Conservation (phyloP, 2,113 vertebrate species). For the Hydropotes inermis region DNA sequence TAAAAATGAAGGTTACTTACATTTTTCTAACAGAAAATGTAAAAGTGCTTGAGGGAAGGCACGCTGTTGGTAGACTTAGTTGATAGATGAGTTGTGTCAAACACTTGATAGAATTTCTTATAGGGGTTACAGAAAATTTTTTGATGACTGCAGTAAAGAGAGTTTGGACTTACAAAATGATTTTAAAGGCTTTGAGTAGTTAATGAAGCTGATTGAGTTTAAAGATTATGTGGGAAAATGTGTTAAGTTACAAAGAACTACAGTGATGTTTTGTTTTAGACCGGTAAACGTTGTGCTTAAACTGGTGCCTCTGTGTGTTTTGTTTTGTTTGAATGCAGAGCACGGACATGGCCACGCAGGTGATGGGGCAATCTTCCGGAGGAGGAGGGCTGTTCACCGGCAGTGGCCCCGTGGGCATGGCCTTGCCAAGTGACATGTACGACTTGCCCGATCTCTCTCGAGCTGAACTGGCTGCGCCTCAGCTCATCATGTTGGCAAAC, state of each 20-base stretch:
- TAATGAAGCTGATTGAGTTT: background rate
- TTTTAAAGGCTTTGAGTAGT: background rate
- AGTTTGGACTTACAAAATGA: background rate
- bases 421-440: slow-evolving; percentile 85
- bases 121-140: background rate
- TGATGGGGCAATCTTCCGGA: slow-evolving; percentile 86
- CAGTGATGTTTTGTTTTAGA: background rate
- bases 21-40: background rate
- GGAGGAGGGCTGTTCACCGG: slow-evolving; percentile 83
- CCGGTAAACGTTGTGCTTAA: slow-evolving; percentile 8
- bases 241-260: background rate
- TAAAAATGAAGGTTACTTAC: background rate
- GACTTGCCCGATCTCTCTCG: slow-evolving; percentile 87
- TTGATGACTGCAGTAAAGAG: background rate
- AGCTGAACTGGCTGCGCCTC: slow-evolving; percentile 90
- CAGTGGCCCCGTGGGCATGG: slow-evolving; percentile 79
- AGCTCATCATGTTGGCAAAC: slow-evolving; percentile 97
- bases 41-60: background rate
- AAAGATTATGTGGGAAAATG: background rate
- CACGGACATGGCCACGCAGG: slow-evolving; percentile 89
- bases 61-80: background rate
- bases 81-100: background rate
- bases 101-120: background rate
- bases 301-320: slow-evolving; percentile 5
- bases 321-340: slow-evolving; percentile 61